Evolutionary conservation across 37 sponge, comb jelly and placozoan genomes (phyloP), one percentile per base, ranked within the genome.

Genomic region (Lycopodina hypogea): DNA sequence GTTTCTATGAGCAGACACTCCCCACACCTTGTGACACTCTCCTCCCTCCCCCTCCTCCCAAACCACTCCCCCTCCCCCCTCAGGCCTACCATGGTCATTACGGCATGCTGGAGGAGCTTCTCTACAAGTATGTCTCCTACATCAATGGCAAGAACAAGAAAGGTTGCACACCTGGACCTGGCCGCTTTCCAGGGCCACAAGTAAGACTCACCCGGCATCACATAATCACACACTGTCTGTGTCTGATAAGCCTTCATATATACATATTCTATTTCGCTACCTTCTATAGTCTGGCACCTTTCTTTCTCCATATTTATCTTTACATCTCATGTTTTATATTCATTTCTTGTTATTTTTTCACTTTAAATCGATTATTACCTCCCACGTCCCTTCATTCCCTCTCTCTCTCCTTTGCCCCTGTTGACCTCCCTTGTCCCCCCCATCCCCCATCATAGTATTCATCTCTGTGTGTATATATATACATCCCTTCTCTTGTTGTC

Each of bases 131-230:
- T 35, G 78, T 76, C 23, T 34, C 66, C 38, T 73, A 80, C 36
- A 42, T 87, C 36, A 87, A 93, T 53, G 59, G 53, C 69, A 93
- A 89, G 56, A 90, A 93, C 63, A 83, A 74, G 40, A 86, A 93
- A 37, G 94, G 94, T 41, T 83, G 91, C 2, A 93, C 94, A 11
- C 91, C 94, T 93, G 39, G 94, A 93, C 64, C 84, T 93, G 21
- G 94, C 94, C 23, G 90, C 90, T 40, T 93, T 76, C 70, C 64
- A 81, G 30, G 94, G 94, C 0, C 86, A 90, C 94, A 87, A 72
- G 87, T 90, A 37, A 89, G 87, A 36, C n/a, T n/a, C n/a, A n/a
- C n/a, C n/a, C n/a, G n/a, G n/a, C n/a, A n/a, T n/a, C n/a, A n/a
- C n/a, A 17, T 19, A 53, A 12, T 19, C 55, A 53, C 55, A 53